Percentiles rank a stretch among this genome's conserved stretches.
Evolutionary conservation across 2,797 vertebrate species (phyloP).

Genomic region (Halcyon badia): DNA sequence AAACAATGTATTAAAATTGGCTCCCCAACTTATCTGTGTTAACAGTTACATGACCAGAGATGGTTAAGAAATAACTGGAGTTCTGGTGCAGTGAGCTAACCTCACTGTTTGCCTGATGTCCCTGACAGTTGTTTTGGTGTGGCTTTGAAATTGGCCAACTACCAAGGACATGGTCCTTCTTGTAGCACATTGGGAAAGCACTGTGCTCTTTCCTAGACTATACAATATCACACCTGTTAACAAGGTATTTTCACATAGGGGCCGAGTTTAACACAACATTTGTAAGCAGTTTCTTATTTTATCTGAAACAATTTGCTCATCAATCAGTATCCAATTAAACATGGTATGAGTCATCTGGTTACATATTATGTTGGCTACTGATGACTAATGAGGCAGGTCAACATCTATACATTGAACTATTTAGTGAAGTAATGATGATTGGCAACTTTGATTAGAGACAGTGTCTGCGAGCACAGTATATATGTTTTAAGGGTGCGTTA

Average conservation of each 20-base stretch:
- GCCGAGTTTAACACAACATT: neutral
- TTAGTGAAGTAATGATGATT: neutral
- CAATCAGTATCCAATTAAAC: neutral
- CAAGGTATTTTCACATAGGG: neutral
- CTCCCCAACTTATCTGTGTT: neutral
- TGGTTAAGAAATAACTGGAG: neutral
- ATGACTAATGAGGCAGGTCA: neutral
- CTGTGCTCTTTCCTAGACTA: neutral
- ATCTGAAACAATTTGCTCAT: neutral
- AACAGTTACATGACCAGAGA: neutral
- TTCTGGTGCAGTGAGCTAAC: neutral
- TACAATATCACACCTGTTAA: neutral
- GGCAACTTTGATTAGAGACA: neutral
- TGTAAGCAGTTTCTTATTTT: neutral
- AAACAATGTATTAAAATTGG: neutral
- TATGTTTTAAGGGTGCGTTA: neutral
- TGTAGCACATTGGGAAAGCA: fast-evolving
- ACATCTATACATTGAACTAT: neutral
- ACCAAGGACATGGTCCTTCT: neutral
- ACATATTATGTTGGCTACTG: neutral
- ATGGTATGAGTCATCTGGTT: neutral
- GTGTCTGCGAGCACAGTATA: neutral
- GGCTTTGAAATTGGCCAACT: neutral
- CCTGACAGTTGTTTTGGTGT: neutral
- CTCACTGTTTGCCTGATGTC: neutral